A percentile compares a stretch with the other conserved stretches of the same genome.
Conservation (phyloP, 2,888 invertebrate genomes). For the Troilus luridus region DNA sequence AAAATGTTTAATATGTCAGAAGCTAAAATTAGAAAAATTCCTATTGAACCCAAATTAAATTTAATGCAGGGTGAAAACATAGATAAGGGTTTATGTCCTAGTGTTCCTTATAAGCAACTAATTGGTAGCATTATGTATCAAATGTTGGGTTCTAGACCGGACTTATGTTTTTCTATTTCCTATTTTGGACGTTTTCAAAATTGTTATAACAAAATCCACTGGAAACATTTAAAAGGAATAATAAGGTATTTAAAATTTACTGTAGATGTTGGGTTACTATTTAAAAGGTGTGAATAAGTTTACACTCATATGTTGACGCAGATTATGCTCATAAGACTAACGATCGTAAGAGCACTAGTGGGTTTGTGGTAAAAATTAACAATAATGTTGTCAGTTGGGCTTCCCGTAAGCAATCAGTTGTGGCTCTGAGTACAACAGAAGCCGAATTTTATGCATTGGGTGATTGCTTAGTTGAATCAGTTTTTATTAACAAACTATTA, state of each 20-base stretch:
- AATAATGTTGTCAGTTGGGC: slow-evolving; percentile 48
- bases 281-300: neutral
- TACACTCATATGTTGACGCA: slow-evolving; percentile 45
- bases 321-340: slow-evolving; percentile 50
- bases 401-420: slow-evolving; percentile 53
- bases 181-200: slow-evolving; percentile 57
- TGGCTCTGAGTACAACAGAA: slow-evolving; percentile 47
- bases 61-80: neutral
- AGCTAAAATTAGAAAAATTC: neutral
- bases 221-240: neutral
- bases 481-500: too few relatives aligned
- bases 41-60: neutral
- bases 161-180: slow-evolving; percentile 45
- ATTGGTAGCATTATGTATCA: neutral
- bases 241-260: slow-evolving; percentile 37
- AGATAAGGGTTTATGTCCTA: neutral
- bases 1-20: neutral
- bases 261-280: slow-evolving; percentile 1
- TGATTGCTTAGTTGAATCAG: slow-evolving; percentile 28
- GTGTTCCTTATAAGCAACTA: neutral
- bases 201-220: neutral
- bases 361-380: slow-evolving; percentile 55
- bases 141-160: neutral
- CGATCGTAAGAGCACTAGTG: slow-evolving; percentile 49
- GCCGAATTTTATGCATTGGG: slow-evolving; percentile 54